Evolutionary conservation across 2,113 vertebrate genomes (phyloP).

Genomic region (Tychaedon coryphoeus): DNA sequence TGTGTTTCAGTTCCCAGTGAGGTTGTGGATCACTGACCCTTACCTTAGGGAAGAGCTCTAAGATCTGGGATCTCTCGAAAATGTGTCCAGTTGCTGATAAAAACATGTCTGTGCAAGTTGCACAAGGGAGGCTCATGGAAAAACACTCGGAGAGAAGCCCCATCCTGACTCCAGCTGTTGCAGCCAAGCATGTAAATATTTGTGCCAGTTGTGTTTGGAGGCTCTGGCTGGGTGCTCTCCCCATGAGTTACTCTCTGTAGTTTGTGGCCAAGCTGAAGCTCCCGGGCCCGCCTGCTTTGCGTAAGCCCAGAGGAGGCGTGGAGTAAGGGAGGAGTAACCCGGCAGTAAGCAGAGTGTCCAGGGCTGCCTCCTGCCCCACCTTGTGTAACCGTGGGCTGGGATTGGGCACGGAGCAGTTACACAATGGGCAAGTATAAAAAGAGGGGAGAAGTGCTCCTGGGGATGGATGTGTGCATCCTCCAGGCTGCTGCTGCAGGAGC

Average conservation of each 20-base stretch:
- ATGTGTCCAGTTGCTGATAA: background rate
- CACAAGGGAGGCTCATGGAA: background rate
- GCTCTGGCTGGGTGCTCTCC: background rate
- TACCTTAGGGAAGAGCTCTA: background rate
- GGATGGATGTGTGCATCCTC: background rate
- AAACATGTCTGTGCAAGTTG: background rate
- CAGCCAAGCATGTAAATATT: background rate
- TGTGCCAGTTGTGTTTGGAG: background rate
- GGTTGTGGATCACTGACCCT: background rate
- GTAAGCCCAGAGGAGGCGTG: background rate
- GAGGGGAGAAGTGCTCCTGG: constrained; percentile 57
- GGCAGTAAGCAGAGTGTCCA: background rate
- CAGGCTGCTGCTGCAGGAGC: background rate
- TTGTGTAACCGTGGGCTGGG: constrained; percentile 46
- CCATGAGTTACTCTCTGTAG: background rate
- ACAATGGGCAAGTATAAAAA: constrained; percentile 24
- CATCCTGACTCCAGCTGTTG: background rate
- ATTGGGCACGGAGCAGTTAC: constrained; percentile 54
- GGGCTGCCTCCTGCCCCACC: constrained; percentile 12
- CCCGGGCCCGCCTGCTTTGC: background rate
- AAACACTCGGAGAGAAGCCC: background rate
- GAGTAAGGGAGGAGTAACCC: background rate
- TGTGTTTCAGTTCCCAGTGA: background rate
- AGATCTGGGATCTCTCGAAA: background rate
- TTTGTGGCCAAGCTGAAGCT: background rate